Evolutionary conservation across 2,888 invertebrate genomes (phyloP).

Genomic region (Chaitophorus viminalis): DNA sequence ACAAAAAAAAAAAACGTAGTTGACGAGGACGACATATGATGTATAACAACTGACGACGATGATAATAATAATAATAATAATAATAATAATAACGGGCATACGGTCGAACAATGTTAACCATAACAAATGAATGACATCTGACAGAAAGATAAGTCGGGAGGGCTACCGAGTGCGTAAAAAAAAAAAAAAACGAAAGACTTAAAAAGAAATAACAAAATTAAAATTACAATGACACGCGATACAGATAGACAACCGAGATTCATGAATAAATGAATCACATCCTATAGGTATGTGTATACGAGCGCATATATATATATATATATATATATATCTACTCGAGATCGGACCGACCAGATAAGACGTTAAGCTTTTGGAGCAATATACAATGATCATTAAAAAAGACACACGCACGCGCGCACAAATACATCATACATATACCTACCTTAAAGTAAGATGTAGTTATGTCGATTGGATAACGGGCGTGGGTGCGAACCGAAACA

Average conservation of each 20-base stretch:
- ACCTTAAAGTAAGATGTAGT: slow-evolving; percentile 45
- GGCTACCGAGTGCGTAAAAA: slow-evolving; percentile 48
- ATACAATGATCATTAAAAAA: slow-evolving; percentile 58
- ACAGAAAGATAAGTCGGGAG: slow-evolving; percentile 58
- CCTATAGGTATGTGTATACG: slow-evolving; percentile 4
- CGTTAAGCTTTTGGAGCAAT: slow-evolving; percentile 57
- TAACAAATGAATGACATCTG: slow-evolving; percentile 62
- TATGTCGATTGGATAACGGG: slow-evolving; percentile 52
- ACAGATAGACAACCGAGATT: slow-evolving; percentile 60
- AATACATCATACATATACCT: not conserved
- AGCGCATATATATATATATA: too few relatives aligned
- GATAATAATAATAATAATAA: slow-evolving; percentile 49
- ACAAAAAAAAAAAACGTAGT: slow-evolving; percentile 7
- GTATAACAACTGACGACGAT: slow-evolving; percentile 27
- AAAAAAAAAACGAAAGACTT: slow-evolving; percentile 28
- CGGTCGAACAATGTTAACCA: slow-evolving; percentile 59
- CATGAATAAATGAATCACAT: slow-evolving; percentile 62
- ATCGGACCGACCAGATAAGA: slow-evolving; percentile 56
- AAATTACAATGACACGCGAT: slow-evolving; percentile 60
- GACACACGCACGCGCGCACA: not conserved
- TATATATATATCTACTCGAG: slow-evolving; percentile 13
- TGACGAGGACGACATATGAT: slow-evolving; percentile 35
- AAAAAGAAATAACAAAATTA: slow-evolving; percentile 60
- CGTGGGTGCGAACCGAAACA: slow-evolving; percentile 57
- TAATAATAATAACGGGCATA: slow-evolving; percentile 53